Base-by-base conservation (phyloP, 1,140 invertebrate genomes). In the Leptinotarsa lineolata region DNA sequence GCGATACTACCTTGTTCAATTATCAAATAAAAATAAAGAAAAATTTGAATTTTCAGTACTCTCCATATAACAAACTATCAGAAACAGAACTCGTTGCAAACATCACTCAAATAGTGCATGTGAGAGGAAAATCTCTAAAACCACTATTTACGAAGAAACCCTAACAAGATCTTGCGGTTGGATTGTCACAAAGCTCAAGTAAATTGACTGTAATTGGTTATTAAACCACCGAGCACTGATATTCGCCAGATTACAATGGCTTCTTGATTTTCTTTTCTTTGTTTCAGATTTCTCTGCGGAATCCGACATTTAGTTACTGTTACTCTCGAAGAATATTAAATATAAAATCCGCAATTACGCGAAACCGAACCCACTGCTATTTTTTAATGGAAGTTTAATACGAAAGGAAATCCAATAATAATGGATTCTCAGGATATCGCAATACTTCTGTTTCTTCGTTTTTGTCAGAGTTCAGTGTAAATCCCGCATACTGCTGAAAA, bases 161-260 rank as follows among this genome's bases (percentile, higher is more conserved):
- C 70, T 75, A 77, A 77, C 74, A 77, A 75, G 76, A 77, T 77
- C 74, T 77, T 64, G 74, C 76, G 76, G 74, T 77, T 66, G 76
- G 72, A 73, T 75, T 75, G 74, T 77, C 74, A 73, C 72, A 74
- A 65, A 54, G 72, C 70, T 72, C 70, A 73, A 73, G 68, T 59
- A 77, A 77, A 77, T 75, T 77, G 74, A 70, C 75, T 75, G 68
- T 77, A 77, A 77, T 77, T 72, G 76, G 59, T 75, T 77, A 77
- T 77, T 77, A 77, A 71, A 77, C 63, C 68, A 30, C 46, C 46
- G 66, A 63, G 30, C 48, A 16, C 71, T 69, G 73, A 68, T 74
- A 77, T 74, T 77, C 72, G 70, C 67, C 73, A 58, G 70, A 74
- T 73, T 58, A 64, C 69, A 68, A 68, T 68, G 67, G n/a, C 67